Evolutionary conservation across 2,797 vertebrate species (phyloP).

Genomic region (Cossypha niveicapilla): DNA sequence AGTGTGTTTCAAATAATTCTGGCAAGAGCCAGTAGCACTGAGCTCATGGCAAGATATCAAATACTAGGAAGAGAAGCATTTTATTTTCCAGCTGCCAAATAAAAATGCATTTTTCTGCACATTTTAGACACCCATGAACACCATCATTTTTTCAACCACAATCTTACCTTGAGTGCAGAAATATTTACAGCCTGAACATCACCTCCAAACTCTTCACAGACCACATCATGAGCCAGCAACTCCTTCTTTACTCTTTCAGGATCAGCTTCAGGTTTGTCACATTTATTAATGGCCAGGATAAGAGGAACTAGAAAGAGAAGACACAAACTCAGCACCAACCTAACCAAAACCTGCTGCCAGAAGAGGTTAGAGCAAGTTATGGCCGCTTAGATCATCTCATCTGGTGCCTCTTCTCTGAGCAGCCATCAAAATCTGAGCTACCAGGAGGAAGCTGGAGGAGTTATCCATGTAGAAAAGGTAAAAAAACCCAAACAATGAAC

Average conservation of each 20-base stretch:
- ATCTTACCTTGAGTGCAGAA: constrained; percentile 87
- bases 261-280: constrained; percentile 87
- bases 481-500: rapidly evolving
- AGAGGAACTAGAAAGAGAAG: constrained; percentile 78
- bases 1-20: not conserved
- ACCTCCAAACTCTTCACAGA: constrained; percentile 92
- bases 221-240: constrained; percentile 83
- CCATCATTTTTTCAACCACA: not conserved
- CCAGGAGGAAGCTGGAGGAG: not conserved
- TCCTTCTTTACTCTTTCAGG: constrained; percentile 85
- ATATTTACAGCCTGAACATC: constrained; percentile 89
- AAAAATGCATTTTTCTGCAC: not conserved
- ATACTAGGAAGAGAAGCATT: not conserved
- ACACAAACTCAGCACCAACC: not conserved
- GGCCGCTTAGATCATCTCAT: not conserved
- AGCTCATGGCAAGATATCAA: not conserved
- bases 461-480: not conserved
- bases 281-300: constrained; percentile 94
- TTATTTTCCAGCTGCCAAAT: not conserved
- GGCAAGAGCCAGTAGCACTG: not conserved
- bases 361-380: not conserved
- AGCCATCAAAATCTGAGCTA: not conserved
- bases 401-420: not conserved
- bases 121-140: not conserved
- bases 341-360: not conserved